Evolutionary conservation across 2,113 vertebrate species (phyloP).

Genomic region (Microtus montanus): DNA sequence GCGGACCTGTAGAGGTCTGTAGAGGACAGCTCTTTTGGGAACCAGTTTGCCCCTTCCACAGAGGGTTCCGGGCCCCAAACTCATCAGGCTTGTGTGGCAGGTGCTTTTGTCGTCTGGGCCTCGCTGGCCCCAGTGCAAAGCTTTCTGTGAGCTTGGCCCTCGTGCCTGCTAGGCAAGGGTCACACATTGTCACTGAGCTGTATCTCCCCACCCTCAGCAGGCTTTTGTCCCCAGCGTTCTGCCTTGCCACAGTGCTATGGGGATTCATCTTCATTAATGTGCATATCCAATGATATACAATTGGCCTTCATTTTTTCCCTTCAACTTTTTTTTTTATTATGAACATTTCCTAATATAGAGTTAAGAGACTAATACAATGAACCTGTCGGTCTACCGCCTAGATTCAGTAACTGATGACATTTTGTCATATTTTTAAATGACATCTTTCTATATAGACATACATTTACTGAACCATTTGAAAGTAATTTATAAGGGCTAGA

Average conservation of each 20-base stretch:
- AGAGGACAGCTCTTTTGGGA: neutral
- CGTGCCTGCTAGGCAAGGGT: neutral
- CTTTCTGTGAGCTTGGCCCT: neutral
- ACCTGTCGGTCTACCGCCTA: neutral
- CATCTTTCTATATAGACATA: neutral
- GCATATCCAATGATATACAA: neutral
- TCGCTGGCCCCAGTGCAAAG: neutral
- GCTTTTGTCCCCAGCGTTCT: neutral
- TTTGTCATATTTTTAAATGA: constrained; percentile 34
- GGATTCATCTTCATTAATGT: neutral
- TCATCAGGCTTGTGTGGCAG: neutral
- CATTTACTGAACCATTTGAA: constrained; percentile 8
- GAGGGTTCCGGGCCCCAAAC: neutral
- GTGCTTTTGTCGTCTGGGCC: neutral
- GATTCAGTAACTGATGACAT: neutral
- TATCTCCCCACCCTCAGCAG: neutral
- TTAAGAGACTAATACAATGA: neutral
- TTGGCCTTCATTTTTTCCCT: neutral
- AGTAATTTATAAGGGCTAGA: neutral
- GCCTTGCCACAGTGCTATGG: neutral
- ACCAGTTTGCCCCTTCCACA: neutral
- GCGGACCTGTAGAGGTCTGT: no score
- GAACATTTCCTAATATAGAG: constrained; percentile 16
- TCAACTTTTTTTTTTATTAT: constrained; percentile 19
- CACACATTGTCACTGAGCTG: neutral